Conservation (phyloP, 2,888 invertebrate genomes). For the Pandemis heparana region DNA sequence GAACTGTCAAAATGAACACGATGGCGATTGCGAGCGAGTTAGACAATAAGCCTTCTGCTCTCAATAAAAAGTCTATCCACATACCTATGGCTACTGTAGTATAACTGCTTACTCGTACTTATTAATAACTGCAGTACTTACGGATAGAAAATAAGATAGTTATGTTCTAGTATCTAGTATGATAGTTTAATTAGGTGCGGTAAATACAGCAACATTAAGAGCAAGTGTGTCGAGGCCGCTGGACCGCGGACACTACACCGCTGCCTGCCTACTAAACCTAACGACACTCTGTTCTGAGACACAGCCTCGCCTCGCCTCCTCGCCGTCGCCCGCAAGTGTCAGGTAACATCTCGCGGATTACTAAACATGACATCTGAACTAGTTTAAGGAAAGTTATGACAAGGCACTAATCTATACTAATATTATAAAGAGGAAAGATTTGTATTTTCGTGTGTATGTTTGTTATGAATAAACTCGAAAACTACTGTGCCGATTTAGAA, state of each 20-base stretch:
- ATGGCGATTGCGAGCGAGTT: no score
- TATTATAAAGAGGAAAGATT: no score
- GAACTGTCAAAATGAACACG: no score
- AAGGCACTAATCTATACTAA: no score
- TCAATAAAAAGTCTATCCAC: no score
- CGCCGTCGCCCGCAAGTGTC: background rate
- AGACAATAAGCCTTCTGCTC: no score
- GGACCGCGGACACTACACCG: slow-evolving; percentile 55
- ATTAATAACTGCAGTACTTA: background rate
- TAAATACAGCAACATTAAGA: slow-evolving; percentile 35
- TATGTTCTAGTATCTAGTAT: background rate
- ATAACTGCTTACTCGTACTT: no score
- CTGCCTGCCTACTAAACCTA: slow-evolving; percentile 33
- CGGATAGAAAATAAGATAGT: background rate
- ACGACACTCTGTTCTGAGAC: slow-evolving; percentile 42
- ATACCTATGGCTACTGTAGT: no score
- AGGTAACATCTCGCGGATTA: background rate
- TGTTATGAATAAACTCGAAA: no score
- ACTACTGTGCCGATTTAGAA: no score
- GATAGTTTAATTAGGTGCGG: slow-evolving; percentile 25
- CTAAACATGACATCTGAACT: no score
- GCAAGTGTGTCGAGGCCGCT: slow-evolving; percentile 59
- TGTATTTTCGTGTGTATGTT: no score
- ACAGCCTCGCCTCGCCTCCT: slow-evolving; percentile 11
- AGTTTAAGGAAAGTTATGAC: background rate